A percentile compares a stretch with the other conserved stretches of the same genome.
phyloP scores from a whole-genome alignment of 23 tunicate genomes.

The Diplosoma virens region DNA sequence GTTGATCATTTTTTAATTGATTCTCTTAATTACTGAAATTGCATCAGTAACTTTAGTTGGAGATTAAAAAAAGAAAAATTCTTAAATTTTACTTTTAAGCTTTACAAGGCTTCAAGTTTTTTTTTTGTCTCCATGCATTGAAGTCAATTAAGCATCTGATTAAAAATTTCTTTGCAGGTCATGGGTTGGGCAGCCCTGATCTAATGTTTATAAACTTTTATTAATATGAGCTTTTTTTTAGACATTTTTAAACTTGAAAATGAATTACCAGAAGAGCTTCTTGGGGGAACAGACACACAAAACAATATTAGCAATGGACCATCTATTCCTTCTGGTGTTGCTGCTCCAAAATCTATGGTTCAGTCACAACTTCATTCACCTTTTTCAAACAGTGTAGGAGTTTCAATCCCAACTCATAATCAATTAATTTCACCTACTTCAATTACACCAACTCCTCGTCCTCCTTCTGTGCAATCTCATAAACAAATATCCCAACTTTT shows the following conservation, averaged over 20 bases:
- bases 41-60: too few species aligned
- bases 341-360: constrained; percentile 2
- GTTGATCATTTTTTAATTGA: too few species aligned
- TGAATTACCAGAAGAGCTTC: constrained; percentile 74
- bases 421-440: constrained; percentile 10
- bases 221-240: constrained; percentile 2
- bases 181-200: too few species aligned
- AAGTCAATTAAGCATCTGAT: too few species aligned
- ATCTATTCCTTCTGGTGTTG: constrained; percentile 8
- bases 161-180: too few species aligned
- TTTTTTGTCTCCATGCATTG: too few species aligned
- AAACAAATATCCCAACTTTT: constrained; percentile 65
- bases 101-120: too few species aligned
- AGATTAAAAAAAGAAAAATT: too few species aligned
- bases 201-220: too few species aligned
- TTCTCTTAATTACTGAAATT: too few species aligned
- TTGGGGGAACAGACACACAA: constrained; percentile 39
- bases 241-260: constrained; percentile 69
- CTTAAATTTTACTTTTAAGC: too few species aligned
- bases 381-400: constrained; percentile 6
- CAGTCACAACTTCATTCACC: constrained; percentile 37
- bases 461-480: constrained; percentile 19
- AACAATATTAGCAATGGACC: constrained; percentile 41
- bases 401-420: constrained; percentile 47
- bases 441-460: constrained; percentile 1